Base-by-base conservation (phyloP, 2,888 invertebrate species). In the Acanthopleura granulata region DNA sequence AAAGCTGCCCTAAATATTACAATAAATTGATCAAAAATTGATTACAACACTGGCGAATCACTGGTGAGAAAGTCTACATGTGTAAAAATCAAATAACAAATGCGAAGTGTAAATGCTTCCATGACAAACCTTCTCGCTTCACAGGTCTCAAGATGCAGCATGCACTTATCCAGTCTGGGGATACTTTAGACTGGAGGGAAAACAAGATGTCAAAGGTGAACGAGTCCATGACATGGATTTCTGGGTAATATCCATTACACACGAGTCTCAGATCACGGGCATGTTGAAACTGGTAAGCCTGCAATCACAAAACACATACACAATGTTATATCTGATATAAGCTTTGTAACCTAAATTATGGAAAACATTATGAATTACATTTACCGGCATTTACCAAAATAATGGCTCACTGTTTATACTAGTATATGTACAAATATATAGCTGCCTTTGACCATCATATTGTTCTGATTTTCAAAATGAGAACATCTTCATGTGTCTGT, bases 161-260 rank as follows among this genome's bases (percentile, higher is more conserved):
- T 70, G 99, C 97, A 79, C 97, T 96, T 86, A 99, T 97, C 99
- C 99, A 99, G 88, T 99, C 99, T 0, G 99, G 98, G 89, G 97
- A 97, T 78, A 98, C 96, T 89, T 97, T 95, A 0, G 98, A 98
- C 83, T 96, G 95, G 66, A 99, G 91, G n/a, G 94, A 94, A 90
- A 97, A 97, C 18, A 98, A 91, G 25, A 97, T 94, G 91, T 98
- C 97, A 82, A 99, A 92, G 76, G 96, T 97, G 88, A 97, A 96
- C 0, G 99, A 97, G 91, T 99, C 97, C 94, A 99, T 96, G 18
- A 99, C 95, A 82, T 97, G 93, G 76, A 99, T 97, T 91, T 99
- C 99, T 0, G 98, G 96, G 89, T 99, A 99, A 91, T 98, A 98
- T 9, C 99, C 99, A 86, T 97, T 97, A 91, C 99, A 99, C 90